Evolutionary conservation across 64 coral and sea anemone species (phyloP).

Genomic region (Pocillopora damicornis): DNA sequence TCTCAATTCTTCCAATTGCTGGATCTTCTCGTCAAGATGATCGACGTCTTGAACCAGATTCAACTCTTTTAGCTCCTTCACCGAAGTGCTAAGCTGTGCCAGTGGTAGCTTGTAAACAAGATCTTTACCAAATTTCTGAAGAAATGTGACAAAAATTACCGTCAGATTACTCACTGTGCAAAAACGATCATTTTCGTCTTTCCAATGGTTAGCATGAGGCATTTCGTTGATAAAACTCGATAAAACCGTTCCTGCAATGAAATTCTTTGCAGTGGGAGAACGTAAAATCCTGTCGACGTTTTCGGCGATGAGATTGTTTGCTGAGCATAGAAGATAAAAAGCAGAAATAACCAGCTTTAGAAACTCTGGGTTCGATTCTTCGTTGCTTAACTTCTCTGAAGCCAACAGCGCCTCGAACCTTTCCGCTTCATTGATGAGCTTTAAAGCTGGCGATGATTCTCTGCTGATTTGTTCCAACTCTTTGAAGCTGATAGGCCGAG

Average conservation of each 20-base stretch:
- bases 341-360: constrained; percentile 26
- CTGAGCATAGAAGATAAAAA: neutral
- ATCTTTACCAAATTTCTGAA: neutral
- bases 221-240: constrained; percentile 22
- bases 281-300: neutral
- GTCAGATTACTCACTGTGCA: neutral
- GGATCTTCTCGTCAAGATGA: constrained; percentile 5
- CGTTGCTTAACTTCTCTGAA: neutral
- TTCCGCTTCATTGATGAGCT: neutral
- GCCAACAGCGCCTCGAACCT: constrained; percentile 21
- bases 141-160: neutral
- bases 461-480: constrained; percentile 17
- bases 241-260: constrained; percentile 1
- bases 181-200: neutral
- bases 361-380: neutral
- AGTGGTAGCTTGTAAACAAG: constrained; percentile 10
- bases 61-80: neutral
- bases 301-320: neutral
- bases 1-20: neutral
- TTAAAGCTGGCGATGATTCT: neutral
- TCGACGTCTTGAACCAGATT: neutral
- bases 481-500: constrained; percentile 23
- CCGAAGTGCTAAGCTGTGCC: neutral
- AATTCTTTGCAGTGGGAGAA: neutral
- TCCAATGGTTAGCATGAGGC: neutral